phyloP scores from a whole-genome alignment of 2,888 invertebrate genomes.

The Hemaris fuciformis region DNA sequence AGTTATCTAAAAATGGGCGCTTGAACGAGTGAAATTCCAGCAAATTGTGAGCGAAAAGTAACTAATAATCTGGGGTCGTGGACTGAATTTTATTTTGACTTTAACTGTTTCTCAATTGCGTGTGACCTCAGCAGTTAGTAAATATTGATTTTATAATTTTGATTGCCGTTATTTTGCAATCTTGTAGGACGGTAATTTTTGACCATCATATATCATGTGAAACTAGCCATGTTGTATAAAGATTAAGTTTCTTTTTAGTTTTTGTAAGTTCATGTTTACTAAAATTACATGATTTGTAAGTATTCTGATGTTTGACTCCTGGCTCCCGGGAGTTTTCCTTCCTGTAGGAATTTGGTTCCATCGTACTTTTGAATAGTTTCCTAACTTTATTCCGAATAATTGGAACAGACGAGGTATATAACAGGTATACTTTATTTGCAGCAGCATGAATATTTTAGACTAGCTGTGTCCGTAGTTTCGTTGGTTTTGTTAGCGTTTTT shows the following conservation, averaged over 20 bases:
- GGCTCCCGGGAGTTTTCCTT: slow-evolving; percentile 33
- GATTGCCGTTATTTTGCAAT: too few relatives aligned
- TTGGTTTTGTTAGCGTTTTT: too few relatives aligned
- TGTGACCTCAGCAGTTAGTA: too few relatives aligned
- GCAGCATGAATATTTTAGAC: too few relatives aligned
- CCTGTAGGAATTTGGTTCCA: slow-evolving; percentile 54
- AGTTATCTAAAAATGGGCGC: neutral
- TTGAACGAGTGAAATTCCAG: neutral
- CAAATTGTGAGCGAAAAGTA: neutral
- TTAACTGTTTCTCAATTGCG: neutral
- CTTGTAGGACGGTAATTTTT: too few relatives aligned
- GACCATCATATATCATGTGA: too few relatives aligned
- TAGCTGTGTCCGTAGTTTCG: too few relatives aligned
- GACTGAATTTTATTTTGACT: neutral
- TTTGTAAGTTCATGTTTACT: too few relatives aligned
- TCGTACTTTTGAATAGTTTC: slow-evolving; percentile 56
- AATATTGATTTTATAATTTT: too few relatives aligned
- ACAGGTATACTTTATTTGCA: neutral
- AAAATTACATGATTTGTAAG: too few relatives aligned
- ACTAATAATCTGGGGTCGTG: neutral
- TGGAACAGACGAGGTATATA: slow-evolving; percentile 21
- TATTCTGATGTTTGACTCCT: slow-evolving; percentile 20
- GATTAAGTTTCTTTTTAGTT: too few relatives aligned
- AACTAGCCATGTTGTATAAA: too few relatives aligned
- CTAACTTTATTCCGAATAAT: slow-evolving; percentile 58